Evolutionary conservation across 2,797 vertebrate species (phyloP), one percentile per base, ranked within the genome.

Genomic region (Taeniopygia guttata): DNA sequence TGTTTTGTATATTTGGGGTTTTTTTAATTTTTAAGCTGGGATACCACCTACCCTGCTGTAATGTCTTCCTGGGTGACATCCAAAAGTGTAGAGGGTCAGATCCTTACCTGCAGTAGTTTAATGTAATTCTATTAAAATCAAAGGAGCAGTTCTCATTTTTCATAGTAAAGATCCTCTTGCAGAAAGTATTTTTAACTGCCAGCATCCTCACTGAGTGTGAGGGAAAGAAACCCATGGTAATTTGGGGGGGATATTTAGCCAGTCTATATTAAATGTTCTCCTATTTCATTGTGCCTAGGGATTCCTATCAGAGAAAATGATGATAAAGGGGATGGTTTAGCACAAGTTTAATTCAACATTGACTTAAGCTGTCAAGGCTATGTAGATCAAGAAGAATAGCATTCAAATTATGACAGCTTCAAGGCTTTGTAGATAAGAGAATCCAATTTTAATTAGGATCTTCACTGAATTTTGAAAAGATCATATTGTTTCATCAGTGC

Each of bases 401-500:
- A 43, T 43, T 75, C 56, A 75, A 29, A 93, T 73, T 32, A 78
- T 55, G 72, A 67, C 13, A 73, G 62, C 62, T 89, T 90, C 68
- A 77, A 91, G 51, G 52, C 70, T 74, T 87, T 80, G 52, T 64
- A 81, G 73, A 68, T 63, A 83, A 78, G 68, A 75, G 29, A 84
- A 91, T 59, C 63, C 69, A 48, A 77, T 93, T 94, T 86, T 96
- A 84, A 79, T 94, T 91, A 67, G 20, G 12, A 68, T 62, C 79
- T 45, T 92, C 60, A 63, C 27, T 76, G 68, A 91, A 77, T 94
- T 93, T 91, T 89, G 72, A 70, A 90, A 84, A 84, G n/a, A 64
- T 59, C 27, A 2, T 54, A 21, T 45, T 72, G 46, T 91, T 94
- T 91, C 46, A 81, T 82, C 66, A n/a, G 49, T 48, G 18, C 2